phyloP scores from a whole-genome alignment of 2,888 invertebrate species.

The Drosophila subsilvestris region DNA sequence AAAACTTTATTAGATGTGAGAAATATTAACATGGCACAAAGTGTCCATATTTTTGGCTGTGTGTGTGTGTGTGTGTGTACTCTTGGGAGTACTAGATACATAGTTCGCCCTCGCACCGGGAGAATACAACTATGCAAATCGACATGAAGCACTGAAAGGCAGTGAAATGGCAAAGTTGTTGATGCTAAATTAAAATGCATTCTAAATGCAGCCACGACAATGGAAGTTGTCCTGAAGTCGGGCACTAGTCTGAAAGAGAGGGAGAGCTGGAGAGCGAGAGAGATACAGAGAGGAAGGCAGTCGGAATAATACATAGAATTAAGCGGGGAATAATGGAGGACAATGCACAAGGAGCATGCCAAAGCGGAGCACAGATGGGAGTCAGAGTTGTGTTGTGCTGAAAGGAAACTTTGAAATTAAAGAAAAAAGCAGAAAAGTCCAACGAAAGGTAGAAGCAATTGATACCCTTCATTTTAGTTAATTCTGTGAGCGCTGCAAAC shows the following conservation, averaged over 20 bases:
- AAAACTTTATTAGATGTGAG: slow-evolving; percentile 74
- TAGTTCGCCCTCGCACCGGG: not conserved
- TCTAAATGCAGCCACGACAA: slow-evolving; percentile 54
- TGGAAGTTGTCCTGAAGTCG: slow-evolving; percentile 30
- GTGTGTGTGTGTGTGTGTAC: slow-evolving; percentile 1
- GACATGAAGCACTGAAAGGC: slow-evolving; percentile 42
- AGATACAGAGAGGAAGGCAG: not conserved
- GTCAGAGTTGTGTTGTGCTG: not conserved
- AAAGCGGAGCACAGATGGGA: not conserved
- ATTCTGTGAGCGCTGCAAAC: not conserved
- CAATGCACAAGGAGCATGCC: not conserved
- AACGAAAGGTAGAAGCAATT: not conserved
- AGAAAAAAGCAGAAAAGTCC: rapidly evolving
- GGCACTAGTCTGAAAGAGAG: slow-evolving; percentile 1
- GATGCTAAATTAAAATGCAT: slow-evolving; percentile 63
- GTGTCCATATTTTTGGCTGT: slow-evolving; percentile 2
- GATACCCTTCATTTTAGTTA: not conserved
- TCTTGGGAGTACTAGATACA: slow-evolving; percentile 34
- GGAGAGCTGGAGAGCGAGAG: not conserved
- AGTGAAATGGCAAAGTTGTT: slow-evolving; percentile 51
- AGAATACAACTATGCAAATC: slow-evolving; percentile 48
- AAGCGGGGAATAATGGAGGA: slow-evolving; percentile 39
- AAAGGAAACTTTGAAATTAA: not conserved
- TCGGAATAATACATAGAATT: slow-evolving; percentile 41
- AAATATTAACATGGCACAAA: slow-evolving; percentile 65